phyloP scores from a whole-genome alignment of 2,888 invertebrate genomes.

The Amitus sp. region DNA sequence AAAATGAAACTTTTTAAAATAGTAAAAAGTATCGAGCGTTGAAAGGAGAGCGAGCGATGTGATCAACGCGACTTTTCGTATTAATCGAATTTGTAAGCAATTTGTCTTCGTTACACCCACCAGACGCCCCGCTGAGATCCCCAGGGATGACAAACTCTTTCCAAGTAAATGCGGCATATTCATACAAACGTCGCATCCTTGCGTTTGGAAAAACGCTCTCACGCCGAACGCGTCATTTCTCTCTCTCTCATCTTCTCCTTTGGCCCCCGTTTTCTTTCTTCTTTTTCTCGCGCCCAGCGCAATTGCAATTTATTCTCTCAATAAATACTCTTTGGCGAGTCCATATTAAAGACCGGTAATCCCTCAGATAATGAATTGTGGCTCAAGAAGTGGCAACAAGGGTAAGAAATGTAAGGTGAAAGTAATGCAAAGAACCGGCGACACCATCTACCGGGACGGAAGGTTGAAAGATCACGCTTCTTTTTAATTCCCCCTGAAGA shows the following conservation, averaged over 20 bases:
- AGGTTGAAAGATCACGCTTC: background rate
- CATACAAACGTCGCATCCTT: slow-evolving; percentile 15
- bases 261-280: slow-evolving; percentile 14
- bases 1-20: too few species aligned
- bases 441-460: slow-evolving; percentile 8
- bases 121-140: slow-evolving; percentile 52
- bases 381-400: slow-evolving; percentile 29
- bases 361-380: slow-evolving; percentile 47
- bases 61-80: slow-evolving; percentile 27
- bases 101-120: slow-evolving; percentile 64
- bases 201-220: slow-evolving; percentile 45
- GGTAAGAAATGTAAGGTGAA: slow-evolving; percentile 18
- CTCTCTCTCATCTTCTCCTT: slow-evolving; percentile 7
- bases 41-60: background rate
- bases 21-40: too few species aligned
- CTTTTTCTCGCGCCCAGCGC: slow-evolving; percentile 35
- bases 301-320: slow-evolving; percentile 57
- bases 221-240: slow-evolving; percentile 8
- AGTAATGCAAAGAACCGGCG: slow-evolving; percentile 13
- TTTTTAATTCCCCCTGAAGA: background rate
- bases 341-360: slow-evolving; percentile 42
- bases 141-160: slow-evolving; percentile 42
- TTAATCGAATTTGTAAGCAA: slow-evolving; percentile 58
- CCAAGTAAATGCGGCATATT: slow-evolving; percentile 13
- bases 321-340: slow-evolving; percentile 50